A percentile compares a stretch with the other conserved stretches of the same genome.
phyloP scores from a whole-genome alignment of 2,888 invertebrate species.

The Bugulina stolonifera region DNA sequence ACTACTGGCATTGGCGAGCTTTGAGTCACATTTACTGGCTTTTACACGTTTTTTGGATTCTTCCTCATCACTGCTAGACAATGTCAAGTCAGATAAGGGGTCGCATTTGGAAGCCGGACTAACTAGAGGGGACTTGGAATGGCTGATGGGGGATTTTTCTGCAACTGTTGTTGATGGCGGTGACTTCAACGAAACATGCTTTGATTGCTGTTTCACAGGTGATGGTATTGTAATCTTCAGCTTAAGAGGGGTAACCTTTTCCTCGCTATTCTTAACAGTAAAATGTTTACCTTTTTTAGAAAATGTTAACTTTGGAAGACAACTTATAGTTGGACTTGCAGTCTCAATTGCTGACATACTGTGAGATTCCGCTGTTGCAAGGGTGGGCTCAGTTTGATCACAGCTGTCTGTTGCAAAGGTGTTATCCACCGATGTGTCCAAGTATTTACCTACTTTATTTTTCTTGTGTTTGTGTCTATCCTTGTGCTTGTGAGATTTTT shows the following conservation, averaged over 20 bases:
- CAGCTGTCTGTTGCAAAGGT: neutral
- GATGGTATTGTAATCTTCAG: neutral
- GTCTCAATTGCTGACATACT: neutral
- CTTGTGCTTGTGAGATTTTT: conserved; percentile 11
- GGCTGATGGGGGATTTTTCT: no score
- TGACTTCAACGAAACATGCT: no score
- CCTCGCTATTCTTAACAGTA: neutral
- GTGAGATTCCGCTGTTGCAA: neutral
- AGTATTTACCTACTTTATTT: neutral
- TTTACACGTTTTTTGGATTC: no score
- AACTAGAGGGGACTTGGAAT: no score
- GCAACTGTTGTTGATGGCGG: no score
- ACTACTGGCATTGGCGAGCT: no score
- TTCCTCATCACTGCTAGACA: no score
- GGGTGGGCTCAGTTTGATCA: neutral
- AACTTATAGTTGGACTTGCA: neutral
- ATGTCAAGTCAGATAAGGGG: no score
- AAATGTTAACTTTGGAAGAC: conserved; percentile 1
- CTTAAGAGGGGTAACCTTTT: neutral
- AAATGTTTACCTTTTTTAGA: conserved; percentile 11
- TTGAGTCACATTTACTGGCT: no score
- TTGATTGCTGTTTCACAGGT: neutral
- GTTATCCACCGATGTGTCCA: neutral
- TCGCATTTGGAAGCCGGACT: no score
- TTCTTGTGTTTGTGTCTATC: neutral